A percentile compares a stretch with the other conserved stretches of the same genome.
Evolutionary conservation across 2,113 vertebrate genomes (phyloP).

Genomic region (Struthio camelus): DNA sequence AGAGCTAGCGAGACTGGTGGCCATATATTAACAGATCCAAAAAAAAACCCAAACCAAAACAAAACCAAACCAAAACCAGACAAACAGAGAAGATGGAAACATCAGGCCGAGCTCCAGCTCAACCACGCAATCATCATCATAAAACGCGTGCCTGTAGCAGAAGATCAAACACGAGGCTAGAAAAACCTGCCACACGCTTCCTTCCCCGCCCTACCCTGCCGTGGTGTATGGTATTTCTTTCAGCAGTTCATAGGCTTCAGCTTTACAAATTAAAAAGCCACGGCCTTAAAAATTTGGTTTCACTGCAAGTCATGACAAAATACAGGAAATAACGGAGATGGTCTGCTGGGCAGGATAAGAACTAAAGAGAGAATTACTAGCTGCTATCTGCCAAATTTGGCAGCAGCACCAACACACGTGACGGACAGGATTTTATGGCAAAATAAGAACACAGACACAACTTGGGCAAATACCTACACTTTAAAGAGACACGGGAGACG

Average conservation of each 20-base stretch:
- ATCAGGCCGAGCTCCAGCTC: neutral
- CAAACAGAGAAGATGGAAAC: neutral
- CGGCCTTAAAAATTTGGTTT: neutral
- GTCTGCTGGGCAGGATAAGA: neutral
- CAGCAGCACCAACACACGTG: neutral
- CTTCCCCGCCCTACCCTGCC: neutral
- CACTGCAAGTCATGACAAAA: neutral
- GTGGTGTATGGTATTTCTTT: neutral
- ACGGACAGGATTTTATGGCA: neutral
- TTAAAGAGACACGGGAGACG: neutral
- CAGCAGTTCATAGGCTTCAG: neutral
- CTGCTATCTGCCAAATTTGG: neutral
- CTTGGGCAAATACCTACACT: neutral
- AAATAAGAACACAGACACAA: neutral
- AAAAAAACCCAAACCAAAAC: too few species aligned
- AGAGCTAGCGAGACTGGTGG: neutral
- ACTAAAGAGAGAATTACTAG: neutral
- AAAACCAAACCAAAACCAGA: too few species aligned
- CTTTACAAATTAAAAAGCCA: neutral
- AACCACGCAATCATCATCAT: neutral
- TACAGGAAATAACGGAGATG: neutral
- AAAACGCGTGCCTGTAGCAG: neutral
- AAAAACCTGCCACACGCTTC: neutral
- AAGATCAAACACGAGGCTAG: neutral
- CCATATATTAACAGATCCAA: neutral